Evolutionary conservation across 1,140 invertebrate genomes (phyloP).

Genomic region (Bombus cullumanus): DNA sequence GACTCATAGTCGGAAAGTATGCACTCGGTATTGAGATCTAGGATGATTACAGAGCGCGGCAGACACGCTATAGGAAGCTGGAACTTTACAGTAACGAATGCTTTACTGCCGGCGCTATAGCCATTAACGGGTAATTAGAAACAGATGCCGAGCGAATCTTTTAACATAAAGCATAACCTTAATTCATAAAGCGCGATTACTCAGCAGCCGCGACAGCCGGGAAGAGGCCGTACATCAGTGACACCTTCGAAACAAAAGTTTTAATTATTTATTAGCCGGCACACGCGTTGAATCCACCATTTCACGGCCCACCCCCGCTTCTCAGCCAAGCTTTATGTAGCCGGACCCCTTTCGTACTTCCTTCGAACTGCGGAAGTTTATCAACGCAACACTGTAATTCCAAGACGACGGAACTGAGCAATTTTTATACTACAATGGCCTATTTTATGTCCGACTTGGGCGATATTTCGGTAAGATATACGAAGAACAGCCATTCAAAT

Average conservation of each 20-base stretch:
- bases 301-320: conserved; percentile 45
- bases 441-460: too few relatives aligned
- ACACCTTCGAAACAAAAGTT: conserved; percentile 82
- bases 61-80: conserved; percentile 57
- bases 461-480: too few relatives aligned
- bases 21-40: neutral
- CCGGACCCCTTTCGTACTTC: conserved; percentile 51
- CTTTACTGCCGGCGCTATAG: conserved; percentile 77
- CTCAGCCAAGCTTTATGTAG: conserved; percentile 54
- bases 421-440: neutral
- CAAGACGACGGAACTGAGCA: neutral
- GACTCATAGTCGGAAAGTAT: neutral
- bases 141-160: conserved; percentile 83
- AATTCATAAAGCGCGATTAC: conserved; percentile 83
- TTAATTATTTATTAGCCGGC: conserved; percentile 83
- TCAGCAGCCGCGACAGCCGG: conserved; percentile 76
- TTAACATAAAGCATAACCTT: conserved; percentile 83
- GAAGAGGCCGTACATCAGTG: conserved; percentile 79
- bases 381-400: conserved; percentile 37
- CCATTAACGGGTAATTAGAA: conserved; percentile 84
- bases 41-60: conserved; percentile 38
- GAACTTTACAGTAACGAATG: conserved; percentile 81
- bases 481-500: too few relatives aligned
- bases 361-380: conserved; percentile 55
- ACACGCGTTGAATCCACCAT: conserved; percentile 78